Conservation (phyloP, 2,888 invertebrate species). For the Phortica magna region DNA sequence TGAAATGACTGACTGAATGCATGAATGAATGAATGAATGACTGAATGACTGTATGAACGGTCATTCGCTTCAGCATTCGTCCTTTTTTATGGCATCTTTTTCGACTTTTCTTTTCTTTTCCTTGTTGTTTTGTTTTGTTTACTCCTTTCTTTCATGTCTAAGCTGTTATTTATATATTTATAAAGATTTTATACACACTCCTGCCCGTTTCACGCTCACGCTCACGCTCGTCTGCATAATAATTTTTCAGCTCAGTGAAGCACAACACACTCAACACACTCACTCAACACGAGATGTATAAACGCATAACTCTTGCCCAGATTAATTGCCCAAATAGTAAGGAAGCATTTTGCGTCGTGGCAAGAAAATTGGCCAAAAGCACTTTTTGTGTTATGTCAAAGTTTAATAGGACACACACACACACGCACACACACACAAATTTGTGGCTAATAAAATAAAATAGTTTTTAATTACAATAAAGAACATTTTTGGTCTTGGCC, state of each 20-base stretch:
- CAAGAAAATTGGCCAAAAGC: too few relatives aligned
- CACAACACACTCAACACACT: slow-evolving; percentile 46
- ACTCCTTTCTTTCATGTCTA: neutral
- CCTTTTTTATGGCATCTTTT: neutral
- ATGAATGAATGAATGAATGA: neutral
- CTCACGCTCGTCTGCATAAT: slow-evolving; percentile 47
- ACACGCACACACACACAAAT: too few relatives aligned
- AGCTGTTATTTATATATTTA: neutral
- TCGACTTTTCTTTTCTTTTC: neutral
- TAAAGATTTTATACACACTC: neutral
- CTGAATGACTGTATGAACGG: neutral
- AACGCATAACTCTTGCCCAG: slow-evolving; percentile 57
- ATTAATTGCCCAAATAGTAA: slow-evolving; percentile 54
- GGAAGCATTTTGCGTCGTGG: too few relatives aligned
- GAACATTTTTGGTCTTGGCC: too few relatives aligned
- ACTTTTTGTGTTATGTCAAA: too few relatives aligned
- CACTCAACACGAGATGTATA: slow-evolving; percentile 28
- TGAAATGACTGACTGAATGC: neutral
- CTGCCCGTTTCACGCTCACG: neutral
- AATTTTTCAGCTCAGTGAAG: slow-evolving; percentile 68
- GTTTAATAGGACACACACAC: too few relatives aligned
- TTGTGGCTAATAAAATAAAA: too few relatives aligned
- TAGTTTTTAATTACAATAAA: too few relatives aligned
- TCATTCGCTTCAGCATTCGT: neutral
- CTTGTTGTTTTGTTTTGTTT: neutral